phyloP scores from a whole-genome alignment of 2,797 vertebrate species.

The Anabacerthia variegaticeps region DNA sequence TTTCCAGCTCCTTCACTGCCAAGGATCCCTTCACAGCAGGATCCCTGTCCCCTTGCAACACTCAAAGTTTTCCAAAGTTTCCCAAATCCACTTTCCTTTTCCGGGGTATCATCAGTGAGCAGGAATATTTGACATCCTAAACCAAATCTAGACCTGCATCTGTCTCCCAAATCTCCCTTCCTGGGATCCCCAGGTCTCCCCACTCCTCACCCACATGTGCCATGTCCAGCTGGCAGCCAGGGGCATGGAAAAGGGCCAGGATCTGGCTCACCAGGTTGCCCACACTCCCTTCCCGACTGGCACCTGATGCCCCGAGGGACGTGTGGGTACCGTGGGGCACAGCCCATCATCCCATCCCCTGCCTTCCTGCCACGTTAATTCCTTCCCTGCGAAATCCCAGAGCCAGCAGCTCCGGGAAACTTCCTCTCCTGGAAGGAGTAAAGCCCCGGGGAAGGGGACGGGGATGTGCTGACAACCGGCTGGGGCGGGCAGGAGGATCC shows the following conservation, averaged over 20 bases:
- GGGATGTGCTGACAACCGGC: background rate
- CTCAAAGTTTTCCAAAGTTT: fast-evolving
- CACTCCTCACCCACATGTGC: fast-evolving
- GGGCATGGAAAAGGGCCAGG: background rate
- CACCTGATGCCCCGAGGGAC: background rate
- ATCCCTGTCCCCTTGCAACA: fast-evolving
- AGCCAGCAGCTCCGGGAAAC: background rate
- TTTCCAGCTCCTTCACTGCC: fast-evolving
- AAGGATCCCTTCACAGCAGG: no score
- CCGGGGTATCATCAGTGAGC: fast-evolving
- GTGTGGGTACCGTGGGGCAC: fast-evolving
- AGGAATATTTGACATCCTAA: fast-evolving
- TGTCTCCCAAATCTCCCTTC: background rate
- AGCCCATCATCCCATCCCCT: fast-evolving
- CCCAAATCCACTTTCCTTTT: background rate
- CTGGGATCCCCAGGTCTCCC: background rate
- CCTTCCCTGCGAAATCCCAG: background rate
- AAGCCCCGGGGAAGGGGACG: background rate
- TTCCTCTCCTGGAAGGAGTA: background rate
- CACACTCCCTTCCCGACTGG: fast-evolving
- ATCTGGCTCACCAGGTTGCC: fast-evolving
- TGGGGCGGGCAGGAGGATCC: background rate
- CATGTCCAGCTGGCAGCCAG: background rate
- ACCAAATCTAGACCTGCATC: no score
- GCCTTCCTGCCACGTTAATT: background rate